phyloP scores from a whole-genome alignment of 2,888 invertebrate species.

The Drosophila koepferae region DNA sequence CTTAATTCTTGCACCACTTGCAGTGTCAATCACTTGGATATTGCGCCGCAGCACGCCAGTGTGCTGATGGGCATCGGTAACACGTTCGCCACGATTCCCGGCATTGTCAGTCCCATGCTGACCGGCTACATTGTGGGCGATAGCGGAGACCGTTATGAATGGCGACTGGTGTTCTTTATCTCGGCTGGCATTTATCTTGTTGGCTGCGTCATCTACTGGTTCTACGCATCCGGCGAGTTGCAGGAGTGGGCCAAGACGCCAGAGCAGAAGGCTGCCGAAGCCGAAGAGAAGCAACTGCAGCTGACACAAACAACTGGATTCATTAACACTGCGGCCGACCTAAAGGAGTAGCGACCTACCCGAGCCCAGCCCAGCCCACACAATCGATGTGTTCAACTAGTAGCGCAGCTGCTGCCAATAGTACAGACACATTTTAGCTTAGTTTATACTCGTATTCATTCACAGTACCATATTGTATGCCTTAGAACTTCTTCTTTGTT shows the following conservation, averaged over 20 bases:
- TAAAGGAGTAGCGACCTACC: constrained; percentile 77
- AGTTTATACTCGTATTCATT: constrained; percentile 48
- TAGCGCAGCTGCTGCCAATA: constrained; percentile 29
- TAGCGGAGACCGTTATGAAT: constrained; percentile 87
- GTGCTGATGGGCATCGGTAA: constrained; percentile 96
- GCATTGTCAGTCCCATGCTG: constrained; percentile 94
- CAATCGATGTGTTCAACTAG: constrained; percentile 28
- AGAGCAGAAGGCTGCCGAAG: constrained; percentile 77
- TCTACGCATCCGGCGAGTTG: constrained; percentile 92
- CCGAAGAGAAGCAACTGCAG: constrained; percentile 73
- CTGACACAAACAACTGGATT: constrained; percentile 78
- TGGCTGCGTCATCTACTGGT: constrained; percentile 94
- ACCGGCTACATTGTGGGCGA: constrained; percentile 92
- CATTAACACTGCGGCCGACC: constrained; percentile 83
- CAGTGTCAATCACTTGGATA: constrained; percentile 94
- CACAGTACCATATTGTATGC: constrained; percentile 38
- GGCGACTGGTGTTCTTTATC: constrained; percentile 95
- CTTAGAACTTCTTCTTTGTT: constrained; percentile 40
- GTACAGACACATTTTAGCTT: constrained; percentile 55
- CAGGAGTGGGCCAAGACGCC: constrained; percentile 91
- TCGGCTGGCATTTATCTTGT: constrained; percentile 92
- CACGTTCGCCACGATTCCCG: constrained; percentile 95
- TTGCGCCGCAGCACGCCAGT: constrained; percentile 96
- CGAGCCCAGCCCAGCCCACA: constrained; percentile 14
- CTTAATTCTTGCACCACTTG: constrained; percentile 46